Conservation (phyloP, 2,888 invertebrate species). For the Agrenia bidenticulata region DNA sequence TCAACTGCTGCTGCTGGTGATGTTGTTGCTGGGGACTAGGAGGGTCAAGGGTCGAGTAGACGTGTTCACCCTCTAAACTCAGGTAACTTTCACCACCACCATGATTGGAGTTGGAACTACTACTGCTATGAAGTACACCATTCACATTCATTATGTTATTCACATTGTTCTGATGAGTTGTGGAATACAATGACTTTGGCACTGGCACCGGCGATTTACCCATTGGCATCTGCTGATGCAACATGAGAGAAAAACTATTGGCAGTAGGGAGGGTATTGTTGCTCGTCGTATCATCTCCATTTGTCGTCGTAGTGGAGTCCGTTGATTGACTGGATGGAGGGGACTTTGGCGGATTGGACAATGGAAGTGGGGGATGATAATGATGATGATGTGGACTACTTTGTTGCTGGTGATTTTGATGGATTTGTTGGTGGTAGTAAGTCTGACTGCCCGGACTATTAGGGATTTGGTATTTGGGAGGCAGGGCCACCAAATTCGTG, state of each 20-base stretch:
- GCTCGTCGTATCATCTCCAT: conserved; percentile 39
- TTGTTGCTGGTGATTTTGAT: conserved; percentile 15
- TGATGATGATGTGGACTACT: conserved; percentile 32
- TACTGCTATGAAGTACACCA: conserved; percentile 16
- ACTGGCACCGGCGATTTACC: conserved; percentile 49
- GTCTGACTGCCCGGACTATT: conserved; percentile 17
- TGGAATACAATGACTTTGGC: conserved; percentile 42
- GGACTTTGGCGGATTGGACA: conserved; percentile 43
- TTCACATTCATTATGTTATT: conserved; percentile 26
- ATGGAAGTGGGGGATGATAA: conserved; percentile 40
- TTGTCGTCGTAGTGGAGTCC: conserved; percentile 44
- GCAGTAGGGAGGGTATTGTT: conserved; percentile 9
- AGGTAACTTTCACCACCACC: conserved; percentile 50
- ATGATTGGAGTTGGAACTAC: not conserved
- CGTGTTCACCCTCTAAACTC: conserved; percentile 51
- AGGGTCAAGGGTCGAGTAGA: conserved; percentile 51
- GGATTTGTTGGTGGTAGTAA: not conserved
- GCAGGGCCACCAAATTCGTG: conserved; percentile 46
- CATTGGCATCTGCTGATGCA: conserved; percentile 17
- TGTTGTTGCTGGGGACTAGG: conserved; percentile 50
- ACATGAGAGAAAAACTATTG: conserved; percentile 16
- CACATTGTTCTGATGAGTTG: conserved; percentile 20
- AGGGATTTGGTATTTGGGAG: conserved; percentile 46
- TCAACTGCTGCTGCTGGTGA: conserved; percentile 7
- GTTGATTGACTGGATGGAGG: conserved; percentile 48